These are phyloP conservation scores for Idaea straminata DNA, from an alignment of 2,888 invertebrate genomes.

Conservation along the genomic window DNA sequence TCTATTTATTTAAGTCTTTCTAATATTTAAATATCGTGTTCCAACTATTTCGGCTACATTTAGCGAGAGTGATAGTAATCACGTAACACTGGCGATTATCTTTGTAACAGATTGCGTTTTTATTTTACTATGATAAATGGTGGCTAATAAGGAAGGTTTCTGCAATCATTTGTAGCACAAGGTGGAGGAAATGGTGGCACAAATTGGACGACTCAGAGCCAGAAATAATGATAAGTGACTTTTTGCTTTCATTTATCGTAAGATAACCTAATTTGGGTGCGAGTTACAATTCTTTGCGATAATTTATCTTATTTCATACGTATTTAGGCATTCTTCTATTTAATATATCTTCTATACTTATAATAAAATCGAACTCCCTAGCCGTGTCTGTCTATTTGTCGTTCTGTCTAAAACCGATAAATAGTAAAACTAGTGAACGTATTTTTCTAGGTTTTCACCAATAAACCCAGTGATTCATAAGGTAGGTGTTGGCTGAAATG, in stretches of 20 bases:
- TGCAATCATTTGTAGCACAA: neutral
- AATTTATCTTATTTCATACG: too few relatives aligned
- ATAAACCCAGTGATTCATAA: too few relatives aligned
- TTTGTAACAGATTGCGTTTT: slow-evolving; percentile 1
- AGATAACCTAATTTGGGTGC: neutral
- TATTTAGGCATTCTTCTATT: too few relatives aligned
- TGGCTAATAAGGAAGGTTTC: neutral
- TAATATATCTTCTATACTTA: too few relatives aligned
- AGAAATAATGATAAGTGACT: neutral
- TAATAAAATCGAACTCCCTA: too few relatives aligned
- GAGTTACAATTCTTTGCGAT: neutral
- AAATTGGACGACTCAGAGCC: neutral
- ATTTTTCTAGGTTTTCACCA: too few relatives aligned
- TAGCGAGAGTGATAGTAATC: neutral
- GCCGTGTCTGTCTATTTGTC: too few relatives aligned
- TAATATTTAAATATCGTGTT: neutral
- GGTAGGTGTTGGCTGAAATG: too few relatives aligned
- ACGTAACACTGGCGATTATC: neutral
- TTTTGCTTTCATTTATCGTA: neutral
- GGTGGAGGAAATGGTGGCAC: neutral
- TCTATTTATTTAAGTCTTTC: too few relatives aligned
- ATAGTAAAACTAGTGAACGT: too few relatives aligned
- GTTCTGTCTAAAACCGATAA: too few relatives aligned
- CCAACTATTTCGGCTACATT: neutral
- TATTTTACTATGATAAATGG: neutral